Conservation (phyloP, 1,140 invertebrate species). For the Orius insidiosus region DNA sequence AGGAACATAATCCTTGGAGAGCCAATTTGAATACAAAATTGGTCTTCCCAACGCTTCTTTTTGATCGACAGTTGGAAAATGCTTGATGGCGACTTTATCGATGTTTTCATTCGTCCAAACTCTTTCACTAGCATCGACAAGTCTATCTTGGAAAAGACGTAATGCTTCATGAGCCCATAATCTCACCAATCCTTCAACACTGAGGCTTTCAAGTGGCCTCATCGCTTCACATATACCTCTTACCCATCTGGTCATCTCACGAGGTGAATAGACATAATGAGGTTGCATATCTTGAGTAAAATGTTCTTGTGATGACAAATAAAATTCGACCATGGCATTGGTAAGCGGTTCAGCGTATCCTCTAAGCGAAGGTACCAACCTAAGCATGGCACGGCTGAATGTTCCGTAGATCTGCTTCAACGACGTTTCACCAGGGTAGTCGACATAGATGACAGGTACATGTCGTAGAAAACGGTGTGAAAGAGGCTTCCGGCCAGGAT, state of each 20-base stretch:
- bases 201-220: constrained; percentile 71
- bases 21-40: constrained; percentile 96
- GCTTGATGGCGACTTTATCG: constrained; percentile 80
- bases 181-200: constrained; percentile 85
- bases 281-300: constrained; percentile 99
- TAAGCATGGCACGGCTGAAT: constrained; percentile 92
- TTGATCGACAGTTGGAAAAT: constrained; percentile 83
- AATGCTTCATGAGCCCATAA: constrained; percentile 98
- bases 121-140: constrained; percentile 88
- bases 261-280: constrained; percentile 98
- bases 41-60: constrained; percentile 75
- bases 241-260: constrained; percentile 99
- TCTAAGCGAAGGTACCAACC: constrained; percentile 73
- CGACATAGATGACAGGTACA: constrained; percentile 97
- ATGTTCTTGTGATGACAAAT: constrained; percentile 86
- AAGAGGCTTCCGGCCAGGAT: constrained; percentile 94
- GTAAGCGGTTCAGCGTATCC: constrained; percentile 92
- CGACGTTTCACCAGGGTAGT: constrained; percentile 96
- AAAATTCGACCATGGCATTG: constrained; percentile 98
- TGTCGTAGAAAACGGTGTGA: constrained; percentile 86
- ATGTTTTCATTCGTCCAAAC: constrained; percentile 98
- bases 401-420: constrained; percentile 98
- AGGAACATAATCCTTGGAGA: constrained; percentile 95
- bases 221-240: constrained; percentile 98
- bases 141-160: constrained; percentile 86